Base-by-base conservation (phyloP, 1,140 invertebrate genomes). In the Probaryconus sp. region DNA sequence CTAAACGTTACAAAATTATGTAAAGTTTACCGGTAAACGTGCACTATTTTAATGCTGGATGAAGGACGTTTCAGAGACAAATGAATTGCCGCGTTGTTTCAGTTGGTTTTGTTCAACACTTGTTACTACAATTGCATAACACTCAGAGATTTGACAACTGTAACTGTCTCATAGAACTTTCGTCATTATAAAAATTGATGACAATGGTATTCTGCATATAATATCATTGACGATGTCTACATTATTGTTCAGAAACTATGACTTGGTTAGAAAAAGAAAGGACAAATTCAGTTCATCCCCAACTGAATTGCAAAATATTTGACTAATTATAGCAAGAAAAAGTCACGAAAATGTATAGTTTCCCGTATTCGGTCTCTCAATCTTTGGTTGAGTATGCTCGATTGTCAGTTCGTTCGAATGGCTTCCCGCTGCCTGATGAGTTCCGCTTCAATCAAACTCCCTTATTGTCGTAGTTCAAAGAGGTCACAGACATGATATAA, bases 361-460 rank as follows among this genome's bases (percentile, higher is more conserved):
- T 48, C 55, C 33, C 47, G 26, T 18, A 69, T 47, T 24, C 24
- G 38, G 42, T 61, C 28, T 56, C 6, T 28, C 10, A 48, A 45
- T 63, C 30, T 31, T n/a, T n/a, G n/a, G 16, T 14, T 38, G 28
- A 75, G 47, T 21, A 40, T 16, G 38, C 42, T 58, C 45, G 37
- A 70, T 76, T 63, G 60, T 71, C 61, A 55, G 38, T 21, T 45
- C 21, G 13, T 72, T 56, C 47, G 47, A 71, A 76, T 63, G 51
- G 56, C 31, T 67, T 76, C 53, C 38, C 47, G 40, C 37, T 56
- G 53, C 48, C 45, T 72, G 74, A 77, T 72, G 63, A 77, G 74
- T 77, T 72, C 47, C 64, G 51, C 38, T 68, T 64, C 31, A 53
- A 68, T 67, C 48, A 76, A 71, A 47, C 68, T 67, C 50, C 26